Conservation (phyloP, 1,140 invertebrate genomes). For the Hyles vespertilio region DNA sequence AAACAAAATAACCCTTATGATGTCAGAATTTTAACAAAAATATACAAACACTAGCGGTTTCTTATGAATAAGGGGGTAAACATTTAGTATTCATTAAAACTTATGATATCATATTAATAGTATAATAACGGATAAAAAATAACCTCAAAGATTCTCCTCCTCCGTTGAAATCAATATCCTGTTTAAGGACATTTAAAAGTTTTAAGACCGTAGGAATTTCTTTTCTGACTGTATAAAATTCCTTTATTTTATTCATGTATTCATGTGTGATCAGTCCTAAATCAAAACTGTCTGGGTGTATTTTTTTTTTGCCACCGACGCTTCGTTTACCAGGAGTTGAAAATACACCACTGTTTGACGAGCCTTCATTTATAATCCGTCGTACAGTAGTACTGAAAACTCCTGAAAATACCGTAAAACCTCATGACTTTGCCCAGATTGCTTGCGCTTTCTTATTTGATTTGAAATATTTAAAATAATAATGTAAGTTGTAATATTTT, state of each 20-base stretch:
- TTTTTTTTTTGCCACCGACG: background rate
- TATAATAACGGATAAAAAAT: background rate
- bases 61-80: too few species aligned
- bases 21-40: too few species aligned
- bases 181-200: background rate
- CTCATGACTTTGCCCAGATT: too few species aligned
- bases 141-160: background rate
- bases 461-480: too few species aligned
- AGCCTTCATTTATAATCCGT: background rate
- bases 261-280: constrained; percentile 3
- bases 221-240: constrained; percentile 2
- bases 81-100: background rate
- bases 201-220: background rate
- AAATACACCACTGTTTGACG: too few species aligned
- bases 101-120: background rate
- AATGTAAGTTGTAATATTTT: too few species aligned
- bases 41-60: too few species aligned
- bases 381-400: constrained; percentile 4
- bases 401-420: background rate
- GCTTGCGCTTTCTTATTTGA: too few species aligned
- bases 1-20: too few species aligned
- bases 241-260: constrained; percentile 1
- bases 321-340: too few species aligned
- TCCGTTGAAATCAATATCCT: constrained; percentile 1
- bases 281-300: constrained; percentile 5